Base-by-base conservation (phyloP, 1,140 invertebrate genomes). In the Drosophila obscura region DNA sequence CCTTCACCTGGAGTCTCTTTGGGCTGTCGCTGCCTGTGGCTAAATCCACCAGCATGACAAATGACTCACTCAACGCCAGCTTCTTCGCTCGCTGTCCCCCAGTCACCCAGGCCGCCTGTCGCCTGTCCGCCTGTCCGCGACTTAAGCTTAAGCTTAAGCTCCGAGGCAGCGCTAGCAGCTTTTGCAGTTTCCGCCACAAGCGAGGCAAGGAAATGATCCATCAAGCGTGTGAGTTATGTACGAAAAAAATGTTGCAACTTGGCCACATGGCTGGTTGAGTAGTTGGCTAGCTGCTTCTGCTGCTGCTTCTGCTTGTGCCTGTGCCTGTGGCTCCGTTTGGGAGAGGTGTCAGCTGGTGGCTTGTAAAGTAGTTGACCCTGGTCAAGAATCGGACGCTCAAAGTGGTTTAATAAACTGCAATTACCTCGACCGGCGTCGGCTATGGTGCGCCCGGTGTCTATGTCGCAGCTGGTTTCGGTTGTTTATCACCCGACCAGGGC, bases 361-460 rank as follows among this genome's bases (percentile, higher is more conserved):
- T 58, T 68, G 78, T 63, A 88, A 88, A 87, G 75, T 64, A 59
- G 82, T 87, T 88, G 83, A 87, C 82, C 82, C 83, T 87, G 82
- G 82, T 87, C 82, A 87, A 87, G 83, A 87, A 87, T 82, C 67
- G 63, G 71, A 80, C 63, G 77, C 63, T 75, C 69, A 67, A 82
- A 87, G 82, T 87, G 82, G 82, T 87, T 87, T 87, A 87, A 87
- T 87, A 87, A 87, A 87, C 74, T 87, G 82, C 74, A 87, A 87
- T 87, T 81, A 87, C 74, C 60, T 73, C 49, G 71, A 46, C 55
- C 71, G 41, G 60, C 69, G 31, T 35, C 31, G 31, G 26, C 45
- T 51, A 31, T 16, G 15, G 22, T 52, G 35, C 44, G 24, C 19
- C 1, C 19, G 22, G 35, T 39, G 35, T 39, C 35, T 39, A 39